Evolutionary conservation across 2,888 invertebrate species (phyloP), one percentile per base, ranked within the genome.

Genomic region (Phengaris arion): DNA sequence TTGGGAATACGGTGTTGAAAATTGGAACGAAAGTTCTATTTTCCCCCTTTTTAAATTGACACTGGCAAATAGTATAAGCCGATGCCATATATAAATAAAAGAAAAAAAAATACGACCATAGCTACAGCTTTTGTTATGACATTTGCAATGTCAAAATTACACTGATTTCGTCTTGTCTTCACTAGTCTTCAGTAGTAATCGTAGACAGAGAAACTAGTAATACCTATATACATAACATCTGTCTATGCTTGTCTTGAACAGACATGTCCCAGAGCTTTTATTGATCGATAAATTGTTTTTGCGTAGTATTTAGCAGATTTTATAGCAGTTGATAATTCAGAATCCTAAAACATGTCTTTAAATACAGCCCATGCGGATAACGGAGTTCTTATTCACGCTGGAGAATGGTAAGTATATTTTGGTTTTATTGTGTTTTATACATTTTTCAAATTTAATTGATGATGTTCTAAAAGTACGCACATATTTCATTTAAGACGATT

Each of bases 351-450:
- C 77, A 99, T 99, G 99, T 98, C 99, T 81, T 92, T 99, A 80
- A 99, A 99, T 90, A 98, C 98, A 79, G 98, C 99, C 75, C 99
- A 99, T 89, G 96, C 98, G 75, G 97, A 98, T 86, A 97, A 97
- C 78, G 98, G 99, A 74, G 98, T 99, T 64, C 94, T 99, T 76
- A 98, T 99, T 85, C 99, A 98, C 87, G 95, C 97, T 80, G 98
- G 99, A 83, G 99, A 99, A 95, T 96, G 96, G 99, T 99, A 95
- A 96, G 96, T 95, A 87, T 76, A 54, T 74, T 74, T 75, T 75
- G 75, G 72, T 81, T 80, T 79, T 79, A 77, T 80, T 79, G 79
- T 80, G 81, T 76, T 80, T 80, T 74, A 75, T 70, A 79, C 77
- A 77, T 74, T 64, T 54, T 69, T 68, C 48, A 48, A 54, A 77